phyloP scores from a whole-genome alignment of 2,888 invertebrate species.

The Trachelus iudaicus region DNA sequence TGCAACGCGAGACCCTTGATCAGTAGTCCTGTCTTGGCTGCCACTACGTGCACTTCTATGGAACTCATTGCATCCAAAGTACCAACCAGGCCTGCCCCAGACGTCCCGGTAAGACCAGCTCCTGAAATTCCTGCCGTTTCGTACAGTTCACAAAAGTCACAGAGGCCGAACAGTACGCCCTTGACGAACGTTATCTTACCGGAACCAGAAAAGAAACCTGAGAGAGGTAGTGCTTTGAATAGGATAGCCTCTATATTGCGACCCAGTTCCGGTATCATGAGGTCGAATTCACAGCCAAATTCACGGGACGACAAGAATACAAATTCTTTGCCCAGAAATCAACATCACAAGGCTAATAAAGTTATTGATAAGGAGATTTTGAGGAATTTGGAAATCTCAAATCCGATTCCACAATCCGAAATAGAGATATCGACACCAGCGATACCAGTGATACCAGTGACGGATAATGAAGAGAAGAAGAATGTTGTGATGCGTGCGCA shows the following conservation, averaged over 20 bases:
- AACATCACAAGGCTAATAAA: constrained; percentile 74
- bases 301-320: constrained; percentile 65
- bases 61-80: constrained; percentile 75
- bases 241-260: constrained; percentile 78
- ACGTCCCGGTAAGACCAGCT: constrained; percentile 72
- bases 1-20: constrained; percentile 79
- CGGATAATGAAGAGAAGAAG: constrained; percentile 69
- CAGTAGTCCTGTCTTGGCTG: constrained; percentile 83
- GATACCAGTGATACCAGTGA: constrained; percentile 69
- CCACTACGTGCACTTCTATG: constrained; percentile 83
- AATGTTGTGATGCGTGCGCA: constrained; percentile 80
- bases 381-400: constrained; percentile 83
- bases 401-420: constrained; percentile 80
- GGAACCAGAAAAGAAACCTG: constrained; percentile 69
- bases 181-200: constrained; percentile 36
- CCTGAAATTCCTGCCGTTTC: constrained; percentile 67
- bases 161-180: constrained; percentile 21
- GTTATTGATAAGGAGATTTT: constrained; percentile 77
- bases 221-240: constrained; percentile 71
- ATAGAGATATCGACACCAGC: constrained; percentile 72
- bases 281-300: constrained; percentile 69
- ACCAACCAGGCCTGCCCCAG: constrained; percentile 68
- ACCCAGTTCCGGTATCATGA: constrained; percentile 64
- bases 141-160: constrained; percentile 8
- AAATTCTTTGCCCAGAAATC: constrained; percentile 72